Evolutionary conservation across 1,140 invertebrate genomes (phyloP).

Genomic region (Pollicipes pollicipes): DNA sequence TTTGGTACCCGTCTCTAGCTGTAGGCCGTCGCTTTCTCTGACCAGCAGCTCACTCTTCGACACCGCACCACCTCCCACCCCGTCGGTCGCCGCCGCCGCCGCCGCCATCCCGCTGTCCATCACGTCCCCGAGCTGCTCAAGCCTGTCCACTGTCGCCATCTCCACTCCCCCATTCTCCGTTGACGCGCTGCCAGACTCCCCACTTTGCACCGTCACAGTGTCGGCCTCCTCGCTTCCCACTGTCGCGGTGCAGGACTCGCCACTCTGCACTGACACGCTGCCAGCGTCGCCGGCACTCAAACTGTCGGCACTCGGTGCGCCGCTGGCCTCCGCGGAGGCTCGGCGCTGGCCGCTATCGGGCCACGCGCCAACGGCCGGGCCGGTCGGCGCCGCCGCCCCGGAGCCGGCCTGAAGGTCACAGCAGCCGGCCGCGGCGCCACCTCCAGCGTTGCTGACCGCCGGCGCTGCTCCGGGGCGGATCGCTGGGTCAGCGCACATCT

Average conservation of each 20-base stretch:
- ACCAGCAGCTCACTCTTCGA: background rate
- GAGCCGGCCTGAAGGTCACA: conserved; percentile 1
- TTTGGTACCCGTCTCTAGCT: background rate
- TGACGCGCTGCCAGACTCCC: too few relatives aligned
- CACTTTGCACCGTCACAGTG: background rate
- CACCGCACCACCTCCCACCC: too few relatives aligned
- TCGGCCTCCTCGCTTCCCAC: too few relatives aligned
- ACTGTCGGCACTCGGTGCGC: background rate
- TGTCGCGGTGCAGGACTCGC: background rate
- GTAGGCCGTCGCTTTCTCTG: background rate
- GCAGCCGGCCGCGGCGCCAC: too few relatives aligned
- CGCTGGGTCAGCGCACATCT: too few relatives aligned
- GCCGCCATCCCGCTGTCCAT: background rate
- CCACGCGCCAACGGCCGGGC: background rate
- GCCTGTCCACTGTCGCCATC: background rate
- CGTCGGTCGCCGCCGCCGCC: background rate
- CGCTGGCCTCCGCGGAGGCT: too few relatives aligned
- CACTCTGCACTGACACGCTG: too few relatives aligned
- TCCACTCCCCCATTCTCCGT: background rate
- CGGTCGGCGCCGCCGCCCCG: conserved; percentile 7
- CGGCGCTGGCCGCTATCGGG: too few relatives aligned
- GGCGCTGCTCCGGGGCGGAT: background rate
- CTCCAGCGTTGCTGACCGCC: too few relatives aligned
- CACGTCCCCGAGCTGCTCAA: too few relatives aligned
- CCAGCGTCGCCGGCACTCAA: background rate